Evolutionary conservation across 1,140 invertebrate genomes (phyloP).

Genomic region (Subanguina moxae): DNA sequence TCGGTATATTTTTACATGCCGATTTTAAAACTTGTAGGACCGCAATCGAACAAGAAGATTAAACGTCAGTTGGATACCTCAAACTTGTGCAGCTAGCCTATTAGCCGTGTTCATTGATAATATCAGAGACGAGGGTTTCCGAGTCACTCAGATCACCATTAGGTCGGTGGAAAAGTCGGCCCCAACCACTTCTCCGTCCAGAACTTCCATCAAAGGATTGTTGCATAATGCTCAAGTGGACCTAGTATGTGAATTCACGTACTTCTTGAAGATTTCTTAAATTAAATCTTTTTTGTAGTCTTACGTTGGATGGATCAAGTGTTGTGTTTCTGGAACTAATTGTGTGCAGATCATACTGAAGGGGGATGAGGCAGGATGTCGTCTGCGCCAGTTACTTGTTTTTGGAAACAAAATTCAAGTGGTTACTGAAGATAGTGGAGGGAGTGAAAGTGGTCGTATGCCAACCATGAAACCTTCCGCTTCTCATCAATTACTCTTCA

Average conservation of each 20-base stretch:
- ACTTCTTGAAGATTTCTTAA: background rate
- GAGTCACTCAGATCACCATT: constrained; percentile 22
- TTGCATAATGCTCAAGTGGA: constrained; percentile 16
- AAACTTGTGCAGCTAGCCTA: constrained; percentile 25
- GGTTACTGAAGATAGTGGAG: background rate
- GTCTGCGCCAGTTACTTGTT: constrained; percentile 33
- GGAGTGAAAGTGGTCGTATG: background rate
- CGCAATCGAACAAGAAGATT: constrained; percentile 78
- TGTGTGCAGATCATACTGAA: constrained; percentile 73
- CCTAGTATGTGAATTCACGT: constrained; percentile 5
- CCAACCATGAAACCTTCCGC: constrained; percentile 59
- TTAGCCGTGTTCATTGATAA: constrained; percentile 53
- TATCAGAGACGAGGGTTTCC: constrained; percentile 45
- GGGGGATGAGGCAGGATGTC: constrained; percentile 62
- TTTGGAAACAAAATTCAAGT: constrained; percentile 15
- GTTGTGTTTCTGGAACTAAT: constrained; percentile 69
- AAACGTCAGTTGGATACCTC: constrained; percentile 61
- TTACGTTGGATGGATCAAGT: constrained; percentile 80
- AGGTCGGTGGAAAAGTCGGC: background rate
- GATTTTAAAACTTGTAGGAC: constrained; percentile 21
- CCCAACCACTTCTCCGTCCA: background rate
- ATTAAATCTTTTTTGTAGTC: constrained; percentile 51
- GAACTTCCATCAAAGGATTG: constrained; percentile 5
- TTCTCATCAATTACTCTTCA: constrained; percentile 59
- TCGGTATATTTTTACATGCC: background rate